Conservation (phyloP, 2,797 vertebrate genomes). For the Tadarida brasiliensis region DNA sequence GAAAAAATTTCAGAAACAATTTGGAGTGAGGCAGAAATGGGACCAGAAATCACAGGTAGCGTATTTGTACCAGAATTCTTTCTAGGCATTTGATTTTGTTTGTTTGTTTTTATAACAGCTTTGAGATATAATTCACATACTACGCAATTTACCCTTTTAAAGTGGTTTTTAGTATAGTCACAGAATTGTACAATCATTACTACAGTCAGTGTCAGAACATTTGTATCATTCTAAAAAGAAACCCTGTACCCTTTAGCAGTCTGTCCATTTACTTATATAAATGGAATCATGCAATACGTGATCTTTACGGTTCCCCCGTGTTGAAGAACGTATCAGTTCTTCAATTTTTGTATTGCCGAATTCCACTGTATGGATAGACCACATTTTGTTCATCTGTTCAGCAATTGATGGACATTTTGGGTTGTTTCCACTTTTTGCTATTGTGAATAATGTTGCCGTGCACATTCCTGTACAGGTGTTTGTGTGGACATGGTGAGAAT, state of each 20-base stretch:
- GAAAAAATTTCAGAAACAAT: conserved; percentile 99
- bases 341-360: not conserved
- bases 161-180: not conserved
- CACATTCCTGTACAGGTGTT: not conserved
- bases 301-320: not conserved
- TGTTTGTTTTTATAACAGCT: not conserved
- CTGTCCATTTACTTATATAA: not conserved
- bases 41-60: conserved; percentile 98
- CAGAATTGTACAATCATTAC: too few species aligned
- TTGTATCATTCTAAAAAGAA: not conserved
- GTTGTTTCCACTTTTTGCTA: not conserved
- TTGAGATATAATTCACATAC: not conserved
- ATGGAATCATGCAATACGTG: not conserved
- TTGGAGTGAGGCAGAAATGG: conserved; percentile 99
- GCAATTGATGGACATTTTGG: fast-evolving
- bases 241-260: not conserved
- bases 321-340: not conserved
- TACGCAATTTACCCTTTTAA: fast-evolving
- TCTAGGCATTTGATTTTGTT: not conserved
- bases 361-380: not conserved
- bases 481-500: not conserved
- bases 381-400: not conserved
- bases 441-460: not conserved
- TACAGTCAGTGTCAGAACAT: not conserved
- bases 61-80: not conserved